phyloP scores from a whole-genome alignment of 2,113 vertebrate genomes.

The Puffinus mauretanicus region DNA sequence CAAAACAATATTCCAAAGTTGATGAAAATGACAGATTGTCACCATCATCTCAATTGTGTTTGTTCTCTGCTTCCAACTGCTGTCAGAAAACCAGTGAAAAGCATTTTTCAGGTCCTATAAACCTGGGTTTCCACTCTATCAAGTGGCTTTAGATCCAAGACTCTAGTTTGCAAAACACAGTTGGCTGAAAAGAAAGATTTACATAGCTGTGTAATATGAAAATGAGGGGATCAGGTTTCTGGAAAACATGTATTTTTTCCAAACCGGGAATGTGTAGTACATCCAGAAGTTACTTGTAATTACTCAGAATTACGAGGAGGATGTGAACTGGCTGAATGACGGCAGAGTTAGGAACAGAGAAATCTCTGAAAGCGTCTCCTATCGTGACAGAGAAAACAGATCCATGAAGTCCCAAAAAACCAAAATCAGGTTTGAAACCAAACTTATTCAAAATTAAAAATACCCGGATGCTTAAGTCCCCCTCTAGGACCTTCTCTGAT shows the following conservation, averaged over 20 bases:
- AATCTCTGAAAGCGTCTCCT: background rate
- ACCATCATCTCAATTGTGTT: background rate
- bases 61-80: background rate
- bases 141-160: background rate
- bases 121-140: background rate
- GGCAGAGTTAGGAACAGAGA: background rate
- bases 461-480: background rate
- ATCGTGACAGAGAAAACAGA: background rate
- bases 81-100: background rate
- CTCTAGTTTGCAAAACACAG: background rate
- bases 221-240: background rate
- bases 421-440: background rate
- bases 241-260: background rate
- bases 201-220: background rate
- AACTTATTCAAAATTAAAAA: background rate
- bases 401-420: background rate
- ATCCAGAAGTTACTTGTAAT: background rate
- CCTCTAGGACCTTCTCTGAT: too few species aligned
- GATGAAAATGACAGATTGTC: background rate
- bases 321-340: background rate
- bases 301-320: background rate
- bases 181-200: background rate
- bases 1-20: background rate
- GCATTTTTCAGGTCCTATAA: background rate
- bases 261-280: fast-evolving